Evolutionary conservation across 1,140 invertebrate species (phyloP), one percentile per base, ranked within the genome.

Genomic region (Mamestra configurata): DNA sequence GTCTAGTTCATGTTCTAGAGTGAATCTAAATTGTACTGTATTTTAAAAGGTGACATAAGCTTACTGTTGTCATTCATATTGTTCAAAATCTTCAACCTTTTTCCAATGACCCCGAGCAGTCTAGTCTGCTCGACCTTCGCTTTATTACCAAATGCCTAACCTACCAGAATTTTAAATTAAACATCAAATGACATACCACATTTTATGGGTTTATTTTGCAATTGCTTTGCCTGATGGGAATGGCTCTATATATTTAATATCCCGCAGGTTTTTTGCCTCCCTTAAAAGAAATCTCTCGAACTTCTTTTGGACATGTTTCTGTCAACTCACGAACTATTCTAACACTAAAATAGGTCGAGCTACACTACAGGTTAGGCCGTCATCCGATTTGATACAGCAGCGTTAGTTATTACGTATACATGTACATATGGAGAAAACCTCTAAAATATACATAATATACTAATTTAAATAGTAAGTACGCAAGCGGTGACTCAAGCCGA

Each of bases 401-500:
- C 13, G 43, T 46, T 15, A 15, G 13, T 15, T 46, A 49, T n/a
- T n/a, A n/a, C 0, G 5, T 31, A 31, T 5, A 31, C 27, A 31
- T 18, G 15, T 11, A 40, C n/a, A n/a, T 66, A 31, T 40, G 18
- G 18, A 66, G n/a, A 66, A 66, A 66, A 66, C 61, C 61, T 66
- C 18, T 8, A 66, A 46, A 22, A 24, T 27, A 27, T 46, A 27
- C 53, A 43, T 40, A 43, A n/a, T 64, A 64, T 51, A 73, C 35
- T 59, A 79, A 46, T 72, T 68, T 57, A 55, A 43, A 49, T 64
- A 64, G 40, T 64, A 77, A 49, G 73, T 79, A 80, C 31, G 37
- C 57, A 18, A 49, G n/a, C n/a, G 59, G 80, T 89, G 88, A 89
- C 55, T 89, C 87, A 89, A 77, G 71, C 59, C 81, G 82, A 87